phyloP scores from a whole-genome alignment of 2,888 invertebrate species.

The Phaonia tiefii region DNA sequence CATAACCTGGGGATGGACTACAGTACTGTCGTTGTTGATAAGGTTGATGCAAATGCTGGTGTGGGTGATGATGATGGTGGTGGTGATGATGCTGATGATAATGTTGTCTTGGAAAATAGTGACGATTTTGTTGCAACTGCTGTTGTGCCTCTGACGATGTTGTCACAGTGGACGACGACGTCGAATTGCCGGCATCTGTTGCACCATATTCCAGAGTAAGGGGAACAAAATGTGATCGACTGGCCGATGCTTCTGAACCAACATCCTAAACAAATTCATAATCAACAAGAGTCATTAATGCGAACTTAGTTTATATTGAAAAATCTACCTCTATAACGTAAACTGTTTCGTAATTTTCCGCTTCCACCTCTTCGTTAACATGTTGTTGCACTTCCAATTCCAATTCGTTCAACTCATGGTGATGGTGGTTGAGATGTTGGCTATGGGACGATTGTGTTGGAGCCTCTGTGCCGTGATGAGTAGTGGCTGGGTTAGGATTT shows the following conservation, averaged over 20 bases:
- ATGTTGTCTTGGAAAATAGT: constrained; percentile 60
- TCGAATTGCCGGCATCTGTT: constrained; percentile 21
- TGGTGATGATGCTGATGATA: constrained; percentile 62
- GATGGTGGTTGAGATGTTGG: constrained; percentile 53
- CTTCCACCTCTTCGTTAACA: constrained; percentile 61
- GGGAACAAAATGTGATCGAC: constrained; percentile 58
- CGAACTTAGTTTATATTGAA: neutral
- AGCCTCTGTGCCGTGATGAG: constrained; percentile 52
- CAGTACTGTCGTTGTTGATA: constrained; percentile 56
- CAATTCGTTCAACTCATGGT: constrained; percentile 62
- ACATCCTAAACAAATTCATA: constrained; percentile 58
- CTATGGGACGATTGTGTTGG: constrained; percentile 37
- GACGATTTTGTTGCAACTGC: constrained; percentile 47
- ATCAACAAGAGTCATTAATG: too few species aligned
- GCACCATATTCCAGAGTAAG: constrained; percentile 46
- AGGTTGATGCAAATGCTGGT: constrained; percentile 60
- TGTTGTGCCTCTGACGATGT: constrained; percentile 54
- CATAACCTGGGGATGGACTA: constrained; percentile 50
- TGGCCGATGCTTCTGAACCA: constrained; percentile 59
- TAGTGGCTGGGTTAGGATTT: constrained; percentile 61
- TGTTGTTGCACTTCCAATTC: constrained; percentile 63
- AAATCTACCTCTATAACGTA: constrained; percentile 61
- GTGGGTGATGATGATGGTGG: constrained; percentile 64
- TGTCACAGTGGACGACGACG: constrained; percentile 56
- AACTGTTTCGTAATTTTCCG: constrained; percentile 62